Base-by-base conservation (phyloP, 2,888 invertebrate species). In the Hirtodrosophila histrioides region DNA sequence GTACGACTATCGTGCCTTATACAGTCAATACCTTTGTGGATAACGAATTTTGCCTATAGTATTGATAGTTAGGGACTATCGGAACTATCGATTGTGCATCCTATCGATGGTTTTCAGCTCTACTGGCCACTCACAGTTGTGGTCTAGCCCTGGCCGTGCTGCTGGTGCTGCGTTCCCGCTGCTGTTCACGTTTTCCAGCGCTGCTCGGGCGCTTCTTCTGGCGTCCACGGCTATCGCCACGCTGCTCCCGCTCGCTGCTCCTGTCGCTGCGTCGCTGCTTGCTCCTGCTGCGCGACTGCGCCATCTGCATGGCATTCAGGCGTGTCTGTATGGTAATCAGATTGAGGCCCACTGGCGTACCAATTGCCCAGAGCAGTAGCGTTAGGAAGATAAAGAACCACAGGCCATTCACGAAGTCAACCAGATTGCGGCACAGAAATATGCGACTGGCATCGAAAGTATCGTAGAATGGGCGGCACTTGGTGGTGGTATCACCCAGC, bases 401-500 rank as follows among this genome's bases (percentile, higher is more conserved):
- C 91, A 95, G 93, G 5, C 94, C 95, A 77, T 95, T 94, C 36
- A 92, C 73, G 62, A 89, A 91, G 80, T 91, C 91, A 17, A 92
- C 89, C 58, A 89, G 86, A 69, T 92, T 91, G 43, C 91, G 90
- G 65, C 92, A 92, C 4, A 92, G 61, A 72, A 92, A 91, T 68
- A 85, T 94, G 91, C 95, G 93, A 17, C 94, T 92, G 27, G 95
- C 94, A 73, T 94, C 93, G 78, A 94, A 95, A 33, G 95, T 94
- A 43, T 95, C 93, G 92, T 94, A 96, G 37, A 96, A 92, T 0
- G 96, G 95, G 2, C 94, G 93, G 89, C 96, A 96, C 49, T 94
- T 93, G 4, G 95, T 95, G 4, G 95, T 94, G 50, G 94, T 93
- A 55, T 93, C 93, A 1, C 93, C 93, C 33, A 95, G 93, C 55